Percentiles rank a stretch among this genome's conserved stretches.
phyloP scores from a whole-genome alignment of 2,888 invertebrate genomes.

The Euzophera pinguis region DNA sequence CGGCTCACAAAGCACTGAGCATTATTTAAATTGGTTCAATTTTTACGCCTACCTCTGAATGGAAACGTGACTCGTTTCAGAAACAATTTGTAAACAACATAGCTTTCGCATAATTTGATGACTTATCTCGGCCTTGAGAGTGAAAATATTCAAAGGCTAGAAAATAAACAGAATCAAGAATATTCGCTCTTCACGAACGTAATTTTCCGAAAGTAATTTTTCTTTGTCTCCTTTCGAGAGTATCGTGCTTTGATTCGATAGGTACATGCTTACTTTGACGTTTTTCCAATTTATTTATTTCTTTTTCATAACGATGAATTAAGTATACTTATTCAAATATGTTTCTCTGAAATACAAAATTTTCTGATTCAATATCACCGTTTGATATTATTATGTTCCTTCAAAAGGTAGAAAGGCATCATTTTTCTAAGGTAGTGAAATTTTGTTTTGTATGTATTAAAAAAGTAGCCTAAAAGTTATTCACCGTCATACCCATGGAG shows the following conservation, averaged over 20 bases:
- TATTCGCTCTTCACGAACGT: constrained; percentile 30
- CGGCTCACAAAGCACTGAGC: constrained; percentile 29
- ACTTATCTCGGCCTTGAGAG: constrained; percentile 50
- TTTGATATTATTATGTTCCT: too few species aligned
- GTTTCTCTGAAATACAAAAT: too few species aligned
- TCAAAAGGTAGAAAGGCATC: too few species aligned
- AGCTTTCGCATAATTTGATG: constrained; percentile 57
- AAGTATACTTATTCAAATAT: too few species aligned
- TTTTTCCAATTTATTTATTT: too few species aligned
- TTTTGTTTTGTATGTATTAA: too few species aligned
- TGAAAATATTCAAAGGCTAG: constrained; percentile 41
- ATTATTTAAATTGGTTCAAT: constrained; percentile 52
- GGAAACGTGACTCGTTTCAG: constrained; percentile 52
- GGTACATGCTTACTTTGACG: too few species aligned
- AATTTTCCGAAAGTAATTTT: constrained; percentile 30
- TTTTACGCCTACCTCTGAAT: constrained; percentile 45
- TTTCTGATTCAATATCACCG: too few species aligned
- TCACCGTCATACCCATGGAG: too few species aligned
- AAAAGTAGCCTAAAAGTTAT: too few species aligned
- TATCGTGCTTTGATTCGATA: background rate
- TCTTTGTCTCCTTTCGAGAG: constrained; percentile 8
- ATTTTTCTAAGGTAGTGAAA: too few species aligned
- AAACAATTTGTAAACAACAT: constrained; percentile 59
- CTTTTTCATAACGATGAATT: too few species aligned
- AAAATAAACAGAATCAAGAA: constrained; percentile 33